Evolutionary conservation across 2,113 vertebrate genomes (phyloP).

Genomic region (Panthera uncia): DNA sequence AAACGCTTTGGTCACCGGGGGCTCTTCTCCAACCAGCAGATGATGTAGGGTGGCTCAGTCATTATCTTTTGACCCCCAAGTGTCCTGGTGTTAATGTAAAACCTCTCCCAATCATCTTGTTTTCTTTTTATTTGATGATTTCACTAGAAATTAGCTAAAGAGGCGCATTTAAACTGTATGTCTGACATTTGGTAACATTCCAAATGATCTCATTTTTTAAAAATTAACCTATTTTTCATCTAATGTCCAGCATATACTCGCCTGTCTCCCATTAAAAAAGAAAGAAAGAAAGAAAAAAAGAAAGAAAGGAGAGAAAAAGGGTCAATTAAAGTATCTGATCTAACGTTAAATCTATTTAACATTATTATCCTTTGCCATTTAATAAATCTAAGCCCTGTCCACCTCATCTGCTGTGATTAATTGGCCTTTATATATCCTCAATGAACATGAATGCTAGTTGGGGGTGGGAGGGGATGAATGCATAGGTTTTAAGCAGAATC

Average conservation of each 20-base stretch:
- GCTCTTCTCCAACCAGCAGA: neutral
- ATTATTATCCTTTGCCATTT: conserved; percentile 62
- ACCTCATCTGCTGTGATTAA: conserved; percentile 56
- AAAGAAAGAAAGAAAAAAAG: neutral
- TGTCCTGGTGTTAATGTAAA: neutral
- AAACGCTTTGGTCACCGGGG: neutral
- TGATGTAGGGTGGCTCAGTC: neutral
- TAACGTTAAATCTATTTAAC: conserved; percentile 71
- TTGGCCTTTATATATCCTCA: neutral
- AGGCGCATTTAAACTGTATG: conserved; percentile 27
- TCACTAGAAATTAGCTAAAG: conserved; percentile 68
- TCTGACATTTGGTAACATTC: conserved; percentile 60
- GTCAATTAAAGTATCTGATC: conserved; percentile 61
- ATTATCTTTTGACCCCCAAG: neutral
- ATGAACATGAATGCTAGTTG: neutral
- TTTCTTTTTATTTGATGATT: conserved; percentile 67
- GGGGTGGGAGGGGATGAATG: neutral
- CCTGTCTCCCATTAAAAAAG: conserved; percentile 46
- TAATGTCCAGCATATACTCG: conserved; percentile 56
- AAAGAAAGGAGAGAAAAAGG: neutral
- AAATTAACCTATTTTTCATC: conserved; percentile 77
- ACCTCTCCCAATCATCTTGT: conserved; percentile 26
- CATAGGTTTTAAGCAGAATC: conserved; percentile 25
- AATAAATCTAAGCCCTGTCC: conserved; percentile 65
- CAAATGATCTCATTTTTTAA: conserved; percentile 73